Evolutionary conservation across 1,140 invertebrate genomes (phyloP).

Genomic region (Drosophila chauvacae): DNA sequence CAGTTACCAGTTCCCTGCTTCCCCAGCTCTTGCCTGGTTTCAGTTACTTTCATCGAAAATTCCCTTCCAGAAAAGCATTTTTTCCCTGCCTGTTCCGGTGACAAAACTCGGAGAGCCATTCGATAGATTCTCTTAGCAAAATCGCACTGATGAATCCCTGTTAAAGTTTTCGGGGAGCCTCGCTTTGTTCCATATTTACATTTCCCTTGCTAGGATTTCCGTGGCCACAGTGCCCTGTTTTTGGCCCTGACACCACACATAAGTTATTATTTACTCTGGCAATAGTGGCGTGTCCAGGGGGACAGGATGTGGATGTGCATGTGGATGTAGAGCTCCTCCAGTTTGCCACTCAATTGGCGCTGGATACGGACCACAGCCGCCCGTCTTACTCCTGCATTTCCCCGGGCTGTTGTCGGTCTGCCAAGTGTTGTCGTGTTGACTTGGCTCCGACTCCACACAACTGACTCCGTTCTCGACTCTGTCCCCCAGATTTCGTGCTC

Average conservation of each 20-base stretch:
- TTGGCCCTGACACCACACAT: slow-evolving; percentile 71
- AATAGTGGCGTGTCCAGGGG: slow-evolving; percentile 42
- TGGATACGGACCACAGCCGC: slow-evolving; percentile 23
- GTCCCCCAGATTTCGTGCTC: neutral
- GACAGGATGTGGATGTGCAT: slow-evolving; percentile 18
- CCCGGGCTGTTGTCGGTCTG: slow-evolving; percentile 42
- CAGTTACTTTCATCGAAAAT: slow-evolving; percentile 69
- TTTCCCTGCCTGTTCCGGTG: slow-evolving; percentile 26
- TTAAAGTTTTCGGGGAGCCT: neutral
- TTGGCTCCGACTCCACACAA: slow-evolving; percentile 32
- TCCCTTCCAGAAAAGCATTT: slow-evolving; percentile 66
- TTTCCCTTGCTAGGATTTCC: slow-evolving; percentile 58
- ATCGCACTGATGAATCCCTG: slow-evolving; percentile 6
- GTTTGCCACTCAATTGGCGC: slow-evolving; percentile 74
- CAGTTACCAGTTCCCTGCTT: neutral
- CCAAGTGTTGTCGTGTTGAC: slow-evolving; percentile 49
- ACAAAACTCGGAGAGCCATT: slow-evolving; percentile 18
- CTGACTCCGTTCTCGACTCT: slow-evolving; percentile 10
- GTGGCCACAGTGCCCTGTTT: slow-evolving; percentile 45
- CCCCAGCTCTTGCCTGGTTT: slow-evolving; percentile 32
- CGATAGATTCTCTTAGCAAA: slow-evolving; percentile 10
- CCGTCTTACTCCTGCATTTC: slow-evolving; percentile 6
- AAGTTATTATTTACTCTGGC: slow-evolving; percentile 77
- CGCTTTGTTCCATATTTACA: slow-evolving; percentile 44
- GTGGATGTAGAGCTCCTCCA: slow-evolving; percentile 45